These are phyloP conservation scores for Oxyura jamaicensis DNA, from an alignment of 2,113 vertebrate genomes.

Conservation along the genomic window DNA sequence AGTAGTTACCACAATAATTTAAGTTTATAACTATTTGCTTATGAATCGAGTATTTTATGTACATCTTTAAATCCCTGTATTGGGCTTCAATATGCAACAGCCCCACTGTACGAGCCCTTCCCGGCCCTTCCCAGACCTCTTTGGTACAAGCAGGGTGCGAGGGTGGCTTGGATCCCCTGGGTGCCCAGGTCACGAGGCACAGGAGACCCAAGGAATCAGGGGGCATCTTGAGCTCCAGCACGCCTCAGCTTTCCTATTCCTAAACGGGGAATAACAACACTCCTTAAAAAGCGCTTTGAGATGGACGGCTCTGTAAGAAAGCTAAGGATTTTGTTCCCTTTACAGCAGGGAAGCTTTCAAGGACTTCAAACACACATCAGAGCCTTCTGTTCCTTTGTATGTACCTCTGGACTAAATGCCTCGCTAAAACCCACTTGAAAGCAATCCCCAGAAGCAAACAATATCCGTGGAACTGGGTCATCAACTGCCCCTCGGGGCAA, in stretches of 20 bases:
- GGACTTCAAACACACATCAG: neutral
- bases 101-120: neutral
- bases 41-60: neutral
- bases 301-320: neutral
- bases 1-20: neutral
- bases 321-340: neutral
- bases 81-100: neutral
- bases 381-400: neutral
- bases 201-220: neutral
- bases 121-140: neutral
- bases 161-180: neutral
- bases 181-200: neutral
- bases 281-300: neutral
- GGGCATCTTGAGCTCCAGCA: neutral
- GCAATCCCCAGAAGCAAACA: neutral
- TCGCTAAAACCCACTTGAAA: neutral
- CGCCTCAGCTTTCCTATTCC: neutral
- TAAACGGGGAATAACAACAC: neutral
- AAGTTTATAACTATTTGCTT: neutral
- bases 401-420: neutral
- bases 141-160: rapidly evolving
- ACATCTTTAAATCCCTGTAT: neutral
- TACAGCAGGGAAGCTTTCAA: neutral
- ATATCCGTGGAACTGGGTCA: neutral
- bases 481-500: neutral